A percentile compares a stretch with the other conserved stretches of the same genome.
Conservation (phyloP, 2,113 vertebrate genomes). For the Lasiurus cinereus region DNA sequence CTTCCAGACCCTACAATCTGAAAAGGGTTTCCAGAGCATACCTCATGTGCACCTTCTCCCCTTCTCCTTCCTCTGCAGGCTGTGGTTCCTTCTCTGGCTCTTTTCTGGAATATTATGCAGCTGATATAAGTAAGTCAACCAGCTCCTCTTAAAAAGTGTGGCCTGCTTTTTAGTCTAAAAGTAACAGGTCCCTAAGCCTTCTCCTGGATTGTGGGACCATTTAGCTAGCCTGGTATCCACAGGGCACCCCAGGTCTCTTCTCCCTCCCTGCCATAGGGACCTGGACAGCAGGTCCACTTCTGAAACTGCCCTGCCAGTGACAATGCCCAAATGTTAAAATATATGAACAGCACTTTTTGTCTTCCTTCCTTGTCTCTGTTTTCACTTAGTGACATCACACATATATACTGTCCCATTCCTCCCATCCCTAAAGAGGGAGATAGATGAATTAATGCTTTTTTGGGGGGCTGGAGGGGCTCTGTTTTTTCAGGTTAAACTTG, state of each 20-base stretch:
- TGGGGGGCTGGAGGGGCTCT: no score
- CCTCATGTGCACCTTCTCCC: not conserved
- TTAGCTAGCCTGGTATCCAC: fast-evolving
- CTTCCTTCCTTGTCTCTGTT: not conserved
- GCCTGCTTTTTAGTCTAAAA: not conserved
- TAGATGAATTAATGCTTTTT: not conserved
- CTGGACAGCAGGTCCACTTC: no score
- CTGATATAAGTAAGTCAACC: slow-evolving; percentile 94
- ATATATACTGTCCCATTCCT: no score
- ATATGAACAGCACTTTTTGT: not conserved
- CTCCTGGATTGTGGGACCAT: not conserved
- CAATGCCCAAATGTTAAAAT: not conserved
- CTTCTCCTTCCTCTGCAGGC: slow-evolving; percentile 83
- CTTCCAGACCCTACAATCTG: not conserved
- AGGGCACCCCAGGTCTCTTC: not conserved
- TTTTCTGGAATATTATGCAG: slow-evolving; percentile 94
- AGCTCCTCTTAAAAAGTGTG: fast-evolving
- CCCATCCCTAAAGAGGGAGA: no score
- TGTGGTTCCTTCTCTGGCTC: slow-evolving; percentile 94
- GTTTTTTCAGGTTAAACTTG: not conserved
- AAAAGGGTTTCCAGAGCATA: not conserved
- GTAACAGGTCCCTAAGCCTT: fast-evolving
- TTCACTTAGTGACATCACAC: not conserved
- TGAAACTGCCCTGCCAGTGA: not conserved
- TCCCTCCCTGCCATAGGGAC: not conserved